Evolutionary conservation across 2,888 invertebrate species (phyloP).

Genomic region (Litoditis marina): DNA sequence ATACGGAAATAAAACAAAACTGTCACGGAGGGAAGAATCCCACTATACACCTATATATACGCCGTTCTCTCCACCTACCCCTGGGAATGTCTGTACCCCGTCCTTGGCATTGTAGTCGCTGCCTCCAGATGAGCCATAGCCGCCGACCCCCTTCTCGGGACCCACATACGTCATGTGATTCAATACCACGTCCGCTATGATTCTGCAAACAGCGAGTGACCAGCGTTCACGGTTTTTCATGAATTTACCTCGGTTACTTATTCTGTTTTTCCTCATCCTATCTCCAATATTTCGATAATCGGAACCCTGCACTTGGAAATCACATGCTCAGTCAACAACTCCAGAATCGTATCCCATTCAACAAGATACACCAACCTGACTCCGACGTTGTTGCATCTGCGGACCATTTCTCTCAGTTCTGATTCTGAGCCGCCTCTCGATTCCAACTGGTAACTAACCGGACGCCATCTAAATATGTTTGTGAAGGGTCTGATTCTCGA

Average conservation of each 20-base stretch:
- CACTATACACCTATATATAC: too few species aligned
- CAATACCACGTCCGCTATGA: slow-evolving; percentile 76
- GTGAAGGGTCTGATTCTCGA: neutral
- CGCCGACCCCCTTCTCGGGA: slow-evolving; percentile 45
- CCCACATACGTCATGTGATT: slow-evolving; percentile 77
- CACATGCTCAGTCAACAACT: too few species aligned
- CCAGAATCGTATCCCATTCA: too few species aligned
- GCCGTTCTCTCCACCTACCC: slow-evolving; percentile 49
- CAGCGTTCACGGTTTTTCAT: neutral
- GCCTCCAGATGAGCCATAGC: slow-evolving; percentile 59
- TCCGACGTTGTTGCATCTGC: slow-evolving; percentile 76
- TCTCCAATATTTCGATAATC: too few species aligned
- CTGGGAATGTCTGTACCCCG: slow-evolving; percentile 61
- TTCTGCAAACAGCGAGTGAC: slow-evolving; percentile 69
- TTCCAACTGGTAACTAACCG: slow-evolving; percentile 75
- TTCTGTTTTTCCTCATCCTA: too few species aligned
- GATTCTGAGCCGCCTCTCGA: slow-evolving; percentile 77
- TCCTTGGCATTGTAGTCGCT: slow-evolving; percentile 63
- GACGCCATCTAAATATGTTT: slow-evolving; percentile 79
- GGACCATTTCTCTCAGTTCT: slow-evolving; percentile 76
- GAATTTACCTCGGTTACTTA: too few species aligned
- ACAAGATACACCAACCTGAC: slow-evolving; percentile 67
- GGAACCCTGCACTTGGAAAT: neutral
- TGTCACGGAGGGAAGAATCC: too few species aligned
- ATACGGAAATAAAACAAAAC: too few species aligned